These are phyloP conservation scores for Cephus spinipes DNA, from an alignment of 2,888 invertebrate genomes.

Conservation along the genomic window DNA sequence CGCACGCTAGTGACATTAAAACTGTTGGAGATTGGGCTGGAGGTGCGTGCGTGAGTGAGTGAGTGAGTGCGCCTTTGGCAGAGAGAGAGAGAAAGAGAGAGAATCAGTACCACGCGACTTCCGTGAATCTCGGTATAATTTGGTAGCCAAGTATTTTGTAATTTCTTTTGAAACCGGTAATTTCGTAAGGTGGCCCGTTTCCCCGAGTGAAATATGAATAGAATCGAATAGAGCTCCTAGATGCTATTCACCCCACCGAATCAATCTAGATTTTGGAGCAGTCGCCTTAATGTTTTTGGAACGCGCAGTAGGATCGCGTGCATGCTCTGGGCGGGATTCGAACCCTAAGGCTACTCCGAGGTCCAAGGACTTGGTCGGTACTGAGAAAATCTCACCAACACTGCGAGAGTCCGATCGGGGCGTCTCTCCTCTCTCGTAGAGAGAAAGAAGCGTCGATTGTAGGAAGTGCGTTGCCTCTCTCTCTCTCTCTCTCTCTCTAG, in stretches of 20 bases:
- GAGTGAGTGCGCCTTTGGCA: slow-evolving; percentile 4
- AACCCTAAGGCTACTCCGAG: slow-evolving; percentile 59
- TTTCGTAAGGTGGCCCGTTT: not conserved
- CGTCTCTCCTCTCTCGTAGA: slow-evolving; percentile 11
- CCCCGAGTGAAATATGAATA: not conserved
- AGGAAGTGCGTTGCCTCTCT: not conserved
- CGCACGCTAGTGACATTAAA: not conserved
- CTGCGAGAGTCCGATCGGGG: slow-evolving; percentile 33
- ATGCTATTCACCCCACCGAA: not conserved
- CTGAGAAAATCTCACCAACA: slow-evolving; percentile 58
- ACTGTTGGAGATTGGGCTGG: not conserved
- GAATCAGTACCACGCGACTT: not conserved
- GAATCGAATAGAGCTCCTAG: not conserved
- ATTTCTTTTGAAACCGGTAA: not conserved
- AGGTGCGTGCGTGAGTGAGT: not conserved
- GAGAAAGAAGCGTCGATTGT: not conserved
- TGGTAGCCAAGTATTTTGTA: not conserved
- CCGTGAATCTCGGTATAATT: not conserved
- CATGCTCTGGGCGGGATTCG: slow-evolving; percentile 60
- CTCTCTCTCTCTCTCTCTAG: not conserved
- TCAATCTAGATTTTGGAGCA: not conserved
- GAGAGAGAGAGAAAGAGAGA: slow-evolving; percentile 14
- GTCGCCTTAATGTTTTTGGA: slow-evolving; percentile 49
- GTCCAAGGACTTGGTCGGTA: slow-evolving; percentile 61
- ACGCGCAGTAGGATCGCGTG: slow-evolving; percentile 61